Conservation (phyloP, 2,113 vertebrate species). For the Phyllostomus discolor region DNA sequence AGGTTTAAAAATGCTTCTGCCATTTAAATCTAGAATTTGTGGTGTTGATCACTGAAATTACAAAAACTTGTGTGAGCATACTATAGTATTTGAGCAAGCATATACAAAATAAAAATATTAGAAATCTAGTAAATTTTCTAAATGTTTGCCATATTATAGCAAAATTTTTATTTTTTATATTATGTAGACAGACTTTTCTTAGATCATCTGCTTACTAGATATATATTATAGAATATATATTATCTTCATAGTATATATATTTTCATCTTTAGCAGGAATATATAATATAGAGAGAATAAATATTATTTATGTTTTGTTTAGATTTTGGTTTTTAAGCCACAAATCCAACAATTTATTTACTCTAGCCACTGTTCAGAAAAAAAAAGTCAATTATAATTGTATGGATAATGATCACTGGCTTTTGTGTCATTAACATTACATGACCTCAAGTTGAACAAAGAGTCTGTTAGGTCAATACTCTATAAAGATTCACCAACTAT, state of each 20-base stretch:
- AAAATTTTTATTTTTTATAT: neutral
- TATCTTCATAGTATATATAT: neutral
- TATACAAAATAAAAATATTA: neutral
- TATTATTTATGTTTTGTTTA: neutral
- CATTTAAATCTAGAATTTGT: neutral
- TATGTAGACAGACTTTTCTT: neutral
- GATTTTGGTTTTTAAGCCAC: neutral
- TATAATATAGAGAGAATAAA: neutral
- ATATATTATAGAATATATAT: neutral
- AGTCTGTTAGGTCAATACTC: slow-evolving; percentile 54
- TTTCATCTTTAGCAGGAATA: neutral
- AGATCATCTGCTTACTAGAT: neutral
- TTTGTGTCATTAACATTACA: slow-evolving; percentile 68
- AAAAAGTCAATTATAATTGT: slow-evolving; percentile 40
- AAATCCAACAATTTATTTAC: neutral
- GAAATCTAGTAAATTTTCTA: slow-evolving; percentile 3
- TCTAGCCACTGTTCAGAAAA: slow-evolving; percentile 44
- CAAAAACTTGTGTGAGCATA: neutral
- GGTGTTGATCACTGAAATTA: neutral
- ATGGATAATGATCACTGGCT: slow-evolving; percentile 58
- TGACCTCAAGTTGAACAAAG: slow-evolving; percentile 64
- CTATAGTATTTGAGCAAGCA: neutral
- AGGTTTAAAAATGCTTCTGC: neutral
- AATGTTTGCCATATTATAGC: neutral
- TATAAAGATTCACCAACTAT: slow-evolving; percentile 37